Percentiles rank a stretch among this genome's conserved stretches.
phyloP scores from a whole-genome alignment of 37 sponge, comb jelly and placozoan species.

The Axinella damicornis region DNA sequence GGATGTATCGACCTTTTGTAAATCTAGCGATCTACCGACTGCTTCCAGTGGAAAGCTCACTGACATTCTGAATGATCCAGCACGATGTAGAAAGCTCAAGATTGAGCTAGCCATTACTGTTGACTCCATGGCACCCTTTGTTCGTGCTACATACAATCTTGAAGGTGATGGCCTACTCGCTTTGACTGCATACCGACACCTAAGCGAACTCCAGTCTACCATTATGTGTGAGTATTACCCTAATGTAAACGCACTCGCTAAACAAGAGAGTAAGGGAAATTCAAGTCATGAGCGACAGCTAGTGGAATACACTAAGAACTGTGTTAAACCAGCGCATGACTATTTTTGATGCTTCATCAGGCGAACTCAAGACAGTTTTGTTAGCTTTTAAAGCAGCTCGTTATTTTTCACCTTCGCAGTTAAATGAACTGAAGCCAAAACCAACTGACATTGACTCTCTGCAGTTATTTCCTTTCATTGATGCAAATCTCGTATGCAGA shows the following conservation, averaged over 20 bases:
- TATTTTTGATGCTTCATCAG: slow-evolving; percentile 2
- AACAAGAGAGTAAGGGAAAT: neutral
- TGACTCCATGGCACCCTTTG: slow-evolving; percentile 31
- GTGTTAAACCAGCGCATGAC: slow-evolving; percentile 1
- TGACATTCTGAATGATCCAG: slow-evolving; percentile 8
- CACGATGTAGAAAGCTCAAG: neutral
- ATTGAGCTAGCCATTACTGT: slow-evolving; percentile 6
- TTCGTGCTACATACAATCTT: slow-evolving; percentile 27
- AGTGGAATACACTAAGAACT: neutral
- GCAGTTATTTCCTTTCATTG: slow-evolving; percentile 4
- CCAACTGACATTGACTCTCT: neutral
- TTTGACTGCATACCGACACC: too few species aligned
- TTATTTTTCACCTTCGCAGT: slow-evolving; percentile 15
- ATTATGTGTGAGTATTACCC: neutral
- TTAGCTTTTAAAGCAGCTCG: slow-evolving; percentile 35
- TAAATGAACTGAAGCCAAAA: slow-evolving; percentile 20
- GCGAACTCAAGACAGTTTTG: neutral
- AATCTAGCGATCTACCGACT: neutral
- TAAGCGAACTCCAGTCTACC: too few species aligned
- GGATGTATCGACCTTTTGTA: slow-evolving; percentile 13
- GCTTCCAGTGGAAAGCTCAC: slow-evolving; percentile 3
- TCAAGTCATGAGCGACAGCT: slow-evolving; percentile 1
- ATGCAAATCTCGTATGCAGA: neutral
- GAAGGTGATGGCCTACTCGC: slow-evolving; percentile 35
- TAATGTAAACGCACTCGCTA: slow-evolving; percentile 4